Base-by-base conservation (phyloP, 2,888 invertebrate species). In the Drosophila mercatorum region DNA sequence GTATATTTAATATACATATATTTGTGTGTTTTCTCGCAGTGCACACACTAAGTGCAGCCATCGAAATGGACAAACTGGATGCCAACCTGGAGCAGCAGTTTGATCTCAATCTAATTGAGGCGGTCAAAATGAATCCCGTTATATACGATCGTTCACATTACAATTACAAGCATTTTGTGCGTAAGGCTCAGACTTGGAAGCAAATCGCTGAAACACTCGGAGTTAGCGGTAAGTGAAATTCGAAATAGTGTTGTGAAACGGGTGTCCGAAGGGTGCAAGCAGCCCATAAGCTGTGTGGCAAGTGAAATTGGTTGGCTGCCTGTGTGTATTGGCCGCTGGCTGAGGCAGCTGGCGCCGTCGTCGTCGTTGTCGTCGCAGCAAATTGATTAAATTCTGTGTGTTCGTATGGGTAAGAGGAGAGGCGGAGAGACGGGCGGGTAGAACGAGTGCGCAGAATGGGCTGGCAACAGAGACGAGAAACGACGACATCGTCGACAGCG, bases 51-150 rank as follows among this genome's bases (percentile, higher is more conserved):
- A 89, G 88, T 72, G 82, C 86, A 73, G 82, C 86, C 68, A 85
- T 87, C 61, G 87, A 81, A 66, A 91, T 91, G 91, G 92, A 89
- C 63, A 91, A 91, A 81, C 81, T 91, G 79, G 91, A 91, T 79
- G 91, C 92, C 28, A 91, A 91, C 81, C 70, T 91, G 78, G 92
- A 91, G 78, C 91, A 91, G 74, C 92, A 92, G 79, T 91, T 91
- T 75, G 91, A 91, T 88, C 83, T 91, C 68, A 92, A 90, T 80
- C 81, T 91, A 28, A 91, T 91, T 63, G 91, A 91, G 73, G 92
- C 92, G 28, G 91, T 91, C 36, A 91, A 92, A 83, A 82, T 90
- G 77, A 92, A 91, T 85, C 91, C 92, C 65, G 92, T 91, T 63
- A 91, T 91, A 68, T 91, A 91, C 73, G 91, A 91, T 81, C 90